A percentile compares a stretch with the other conserved stretches of the same genome.
Evolutionary conservation across 35 echinoderm and acorn worm species (phyloP).

Genomic region (Ptychodera flava): DNA sequence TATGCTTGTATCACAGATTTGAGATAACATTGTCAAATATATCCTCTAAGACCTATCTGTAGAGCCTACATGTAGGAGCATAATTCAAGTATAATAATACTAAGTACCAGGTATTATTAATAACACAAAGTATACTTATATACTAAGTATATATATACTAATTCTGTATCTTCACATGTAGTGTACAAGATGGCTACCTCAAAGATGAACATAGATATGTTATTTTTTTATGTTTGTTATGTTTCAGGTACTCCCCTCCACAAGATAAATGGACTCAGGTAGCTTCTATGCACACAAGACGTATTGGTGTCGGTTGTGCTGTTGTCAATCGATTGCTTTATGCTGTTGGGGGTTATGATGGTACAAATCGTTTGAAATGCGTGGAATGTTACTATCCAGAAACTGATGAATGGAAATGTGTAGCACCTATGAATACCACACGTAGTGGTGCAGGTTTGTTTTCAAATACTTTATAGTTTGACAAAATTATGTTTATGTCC

Average conservation of each 20-base stretch:
- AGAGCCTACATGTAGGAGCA: too few relatives aligned
- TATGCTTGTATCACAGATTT: too few relatives aligned
- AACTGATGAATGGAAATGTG: constrained; percentile 65
- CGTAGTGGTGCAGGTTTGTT: constrained; percentile 91
- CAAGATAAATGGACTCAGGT: constrained; percentile 76
- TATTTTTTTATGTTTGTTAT: neutral
- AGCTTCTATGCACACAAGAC: constrained; percentile 66
- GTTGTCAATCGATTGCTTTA: constrained; percentile 91
- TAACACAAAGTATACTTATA: too few relatives aligned
- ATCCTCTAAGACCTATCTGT: too few relatives aligned
- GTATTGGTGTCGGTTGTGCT: constrained; percentile 81
- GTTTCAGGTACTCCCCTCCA: constrained; percentile 67
- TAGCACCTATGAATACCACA: constrained; percentile 76
- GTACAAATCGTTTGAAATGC: constrained; percentile 54
- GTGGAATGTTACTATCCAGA: constrained; percentile 97
- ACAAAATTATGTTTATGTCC: too few relatives aligned
- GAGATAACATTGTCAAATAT: too few relatives aligned
- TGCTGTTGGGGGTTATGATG: constrained; percentile 92
- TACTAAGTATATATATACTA: too few relatives aligned
- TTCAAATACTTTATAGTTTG: too few relatives aligned
- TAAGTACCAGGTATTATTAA: too few relatives aligned
- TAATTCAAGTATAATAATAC: too few relatives aligned
- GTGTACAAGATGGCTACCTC: too few relatives aligned
- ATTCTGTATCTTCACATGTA: too few relatives aligned
- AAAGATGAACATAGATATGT: neutral